phyloP scores from a whole-genome alignment of 2,888 invertebrate genomes.

The Eupithecia insigniata region DNA sequence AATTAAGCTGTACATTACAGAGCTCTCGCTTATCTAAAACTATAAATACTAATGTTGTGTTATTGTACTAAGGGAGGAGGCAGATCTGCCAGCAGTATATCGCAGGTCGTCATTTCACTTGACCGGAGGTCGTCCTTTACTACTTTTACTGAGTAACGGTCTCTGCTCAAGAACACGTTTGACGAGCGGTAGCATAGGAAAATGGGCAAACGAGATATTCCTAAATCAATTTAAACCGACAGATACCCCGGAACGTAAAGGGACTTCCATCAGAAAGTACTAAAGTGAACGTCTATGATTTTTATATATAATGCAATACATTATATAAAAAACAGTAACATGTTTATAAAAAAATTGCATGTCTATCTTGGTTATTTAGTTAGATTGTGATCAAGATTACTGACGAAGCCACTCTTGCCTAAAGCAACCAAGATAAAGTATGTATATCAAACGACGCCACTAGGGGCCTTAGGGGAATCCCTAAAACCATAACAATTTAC shows the following conservation, averaged over 20 bases:
- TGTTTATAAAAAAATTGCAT: too few species aligned
- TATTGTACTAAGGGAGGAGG: too few species aligned
- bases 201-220: too few species aligned
- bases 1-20: too few species aligned
- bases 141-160: not conserved
- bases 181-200: too few species aligned
- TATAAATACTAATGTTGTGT: too few species aligned
- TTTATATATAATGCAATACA: not conserved
- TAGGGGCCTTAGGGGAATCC: not conserved
- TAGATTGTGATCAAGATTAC: not conserved
- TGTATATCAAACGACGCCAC: slow-evolving; percentile 5
- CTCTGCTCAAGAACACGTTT: not conserved
- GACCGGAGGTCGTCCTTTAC: not conserved
- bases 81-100: not conserved
- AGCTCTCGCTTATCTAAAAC: too few species aligned
- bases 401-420: not conserved
- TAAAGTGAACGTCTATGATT: not conserved
- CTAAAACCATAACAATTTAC: slow-evolving; percentile 11
- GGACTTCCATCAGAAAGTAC: not conserved
- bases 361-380: too few species aligned
- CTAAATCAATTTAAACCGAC: too few species aligned
- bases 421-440: slow-evolving; percentile 1
- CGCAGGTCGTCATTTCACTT: not conserved
- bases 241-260: not conserved
- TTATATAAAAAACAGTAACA: not conserved